Evolutionary conservation across 2,797 vertebrate species (phyloP).

Genomic region (Melanotaenia boesemani): DNA sequence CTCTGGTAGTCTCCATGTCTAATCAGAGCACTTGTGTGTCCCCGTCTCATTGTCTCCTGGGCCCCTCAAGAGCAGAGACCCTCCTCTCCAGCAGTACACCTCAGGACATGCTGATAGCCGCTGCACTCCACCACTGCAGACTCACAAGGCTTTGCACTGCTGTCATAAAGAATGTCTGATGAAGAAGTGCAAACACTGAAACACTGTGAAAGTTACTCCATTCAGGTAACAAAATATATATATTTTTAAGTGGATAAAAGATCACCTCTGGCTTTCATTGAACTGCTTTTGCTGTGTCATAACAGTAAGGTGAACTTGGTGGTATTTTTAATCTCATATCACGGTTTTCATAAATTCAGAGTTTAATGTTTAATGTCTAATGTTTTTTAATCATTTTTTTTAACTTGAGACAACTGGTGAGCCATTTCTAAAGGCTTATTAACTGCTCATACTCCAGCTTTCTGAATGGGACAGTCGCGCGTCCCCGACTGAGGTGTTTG

Average conservation of each 20-base stretch:
- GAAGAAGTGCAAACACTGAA: slow-evolving; percentile 11
- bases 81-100: slow-evolving; percentile 59
- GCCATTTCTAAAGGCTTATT: background rate
- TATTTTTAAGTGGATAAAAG: background rate
- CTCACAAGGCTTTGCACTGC: slow-evolving; percentile 8
- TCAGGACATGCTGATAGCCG: slow-evolving; percentile 64
- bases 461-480: slow-evolving; percentile 39
- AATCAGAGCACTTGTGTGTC: slow-evolving; percentile 85
- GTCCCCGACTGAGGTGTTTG: slow-evolving; percentile 34
- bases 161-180: slow-evolving; percentile 2
- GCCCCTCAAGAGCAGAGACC: slow-evolving; percentile 67
- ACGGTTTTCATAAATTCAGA: background rate
- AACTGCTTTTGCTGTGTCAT: slow-evolving; percentile 22
- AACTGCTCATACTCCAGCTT: background rate
- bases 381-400: background rate
- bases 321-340: slow-evolving; percentile 26
- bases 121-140: slow-evolving; percentile 12
- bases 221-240: background rate
- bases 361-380: background rate
- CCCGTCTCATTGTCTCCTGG: slow-evolving; percentile 84
- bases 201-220: background rate
- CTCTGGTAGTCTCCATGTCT: slow-evolving; percentile 76
- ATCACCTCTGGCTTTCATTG: slow-evolving; percentile 29
- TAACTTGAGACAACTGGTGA: background rate
- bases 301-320: slow-evolving; percentile 27